Percentiles rank a stretch among this genome's conserved stretches.
Evolutionary conservation across 2,113 vertebrate species (phyloP).

Genomic region (Saccopteryx leptura): DNA sequence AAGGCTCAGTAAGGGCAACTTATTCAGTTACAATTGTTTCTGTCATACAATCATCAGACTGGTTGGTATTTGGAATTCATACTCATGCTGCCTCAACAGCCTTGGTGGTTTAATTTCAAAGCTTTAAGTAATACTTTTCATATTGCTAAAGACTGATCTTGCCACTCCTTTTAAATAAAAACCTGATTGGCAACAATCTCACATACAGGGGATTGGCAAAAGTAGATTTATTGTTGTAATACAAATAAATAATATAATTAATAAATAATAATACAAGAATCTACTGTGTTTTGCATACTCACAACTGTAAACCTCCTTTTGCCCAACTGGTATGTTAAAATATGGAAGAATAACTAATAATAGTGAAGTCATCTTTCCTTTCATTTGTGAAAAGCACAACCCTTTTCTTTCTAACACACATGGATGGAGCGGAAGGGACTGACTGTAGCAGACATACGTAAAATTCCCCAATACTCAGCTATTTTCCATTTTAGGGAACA

Average conservation of each 20-base stretch:
- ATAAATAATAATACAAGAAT: background rate
- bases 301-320: background rate
- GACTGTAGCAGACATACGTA: background rate
- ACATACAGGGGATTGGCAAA: background rate
- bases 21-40: conserved; percentile 30
- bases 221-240: background rate
- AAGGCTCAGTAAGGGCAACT: background rate
- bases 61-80: conserved; percentile 45
- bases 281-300: background rate
- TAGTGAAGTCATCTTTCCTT: conserved; percentile 48
- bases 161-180: conserved; percentile 65
- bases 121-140: conserved; percentile 64
- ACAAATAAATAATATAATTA: background rate
- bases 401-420: conserved; percentile 26
- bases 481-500: background rate
- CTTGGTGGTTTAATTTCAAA: conserved; percentile 54
- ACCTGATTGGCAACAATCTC: conserved; percentile 30
- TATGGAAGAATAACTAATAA: background rate
- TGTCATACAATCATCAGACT: conserved; percentile 16
- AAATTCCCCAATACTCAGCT: background rate
- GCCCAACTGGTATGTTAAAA: background rate
- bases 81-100: conserved; percentile 13
- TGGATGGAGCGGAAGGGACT: background rate
- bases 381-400: conserved; percentile 37
- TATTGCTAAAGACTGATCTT: conserved; percentile 53